These are phyloP conservation scores for Teleiodes luculella DNA, from an alignment of 2,888 invertebrate species.

Conservation along the genomic window DNA sequence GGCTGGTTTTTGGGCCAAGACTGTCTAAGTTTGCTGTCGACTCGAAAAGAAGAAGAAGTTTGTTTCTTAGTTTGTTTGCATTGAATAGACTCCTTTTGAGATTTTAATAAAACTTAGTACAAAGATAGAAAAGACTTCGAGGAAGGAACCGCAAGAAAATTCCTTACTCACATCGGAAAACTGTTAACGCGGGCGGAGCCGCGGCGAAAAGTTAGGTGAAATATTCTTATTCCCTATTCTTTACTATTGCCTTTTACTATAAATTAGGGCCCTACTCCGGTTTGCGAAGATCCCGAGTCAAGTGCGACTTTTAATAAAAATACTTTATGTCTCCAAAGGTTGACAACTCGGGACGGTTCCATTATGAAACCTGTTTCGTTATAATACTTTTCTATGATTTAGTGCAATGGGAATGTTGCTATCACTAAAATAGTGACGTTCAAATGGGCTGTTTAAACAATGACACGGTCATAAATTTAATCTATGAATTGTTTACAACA, in stretches of 20 bases:
- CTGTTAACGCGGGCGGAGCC: too few relatives aligned
- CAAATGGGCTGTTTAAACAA: slow-evolving; percentile 56
- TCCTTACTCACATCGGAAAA: too few relatives aligned
- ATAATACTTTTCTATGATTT: slow-evolving; percentile 49
- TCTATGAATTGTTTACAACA: slow-evolving; percentile 1
- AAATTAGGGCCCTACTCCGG: slow-evolving; percentile 47
- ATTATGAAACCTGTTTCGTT: slow-evolving; percentile 57
- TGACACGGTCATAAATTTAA: slow-evolving; percentile 50
- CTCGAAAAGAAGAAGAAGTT: too few relatives aligned
- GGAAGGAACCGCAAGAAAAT: too few relatives aligned
- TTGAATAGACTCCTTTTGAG: too few relatives aligned
- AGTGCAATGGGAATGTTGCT: slow-evolving; percentile 64
- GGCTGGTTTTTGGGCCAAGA: too few relatives aligned
- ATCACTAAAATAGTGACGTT: slow-evolving; percentile 43
- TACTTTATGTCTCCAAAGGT: slow-evolving; percentile 62
- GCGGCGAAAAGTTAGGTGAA: too few relatives aligned
- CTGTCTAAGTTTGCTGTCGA: too few relatives aligned
- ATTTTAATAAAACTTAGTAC: too few relatives aligned
- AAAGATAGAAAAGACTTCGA: too few relatives aligned
- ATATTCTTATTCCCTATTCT: too few relatives aligned
- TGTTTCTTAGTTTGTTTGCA: too few relatives aligned
- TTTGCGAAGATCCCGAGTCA: slow-evolving; percentile 57
- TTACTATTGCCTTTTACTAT: slow-evolving; percentile 22
- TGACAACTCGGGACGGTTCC: slow-evolving; percentile 44
- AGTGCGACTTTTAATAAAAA: slow-evolving; percentile 58